phyloP scores from a whole-genome alignment of 2,888 invertebrate genomes.

The Drosophila algonquin region DNA sequence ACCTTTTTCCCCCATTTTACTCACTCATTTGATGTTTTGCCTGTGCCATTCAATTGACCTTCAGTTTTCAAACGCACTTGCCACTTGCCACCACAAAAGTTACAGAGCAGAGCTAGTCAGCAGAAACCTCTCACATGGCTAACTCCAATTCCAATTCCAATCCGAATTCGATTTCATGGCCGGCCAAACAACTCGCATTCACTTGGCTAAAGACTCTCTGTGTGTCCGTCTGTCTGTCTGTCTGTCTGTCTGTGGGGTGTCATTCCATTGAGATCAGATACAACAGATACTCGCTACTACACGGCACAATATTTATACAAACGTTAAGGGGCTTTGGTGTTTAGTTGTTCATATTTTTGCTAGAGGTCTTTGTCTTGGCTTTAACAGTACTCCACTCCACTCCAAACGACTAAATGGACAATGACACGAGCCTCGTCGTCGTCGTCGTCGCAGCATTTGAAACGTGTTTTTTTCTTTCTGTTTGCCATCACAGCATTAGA shows the following conservation, averaged over 20 bases:
- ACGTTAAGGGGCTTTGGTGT: slow-evolving; percentile 71
- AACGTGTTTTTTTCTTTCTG: slow-evolving; percentile 61
- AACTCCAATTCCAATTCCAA: slow-evolving; percentile 19
- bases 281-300: slow-evolving; percentile 54
- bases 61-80: slow-evolving; percentile 56
- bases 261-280: slow-evolving; percentile 61
- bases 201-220: slow-evolving; percentile 49
- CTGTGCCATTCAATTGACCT: slow-evolving; percentile 72
- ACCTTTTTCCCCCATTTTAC: background rate
- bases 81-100: slow-evolving; percentile 32
- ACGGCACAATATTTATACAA: slow-evolving; percentile 32
- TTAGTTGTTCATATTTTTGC: slow-evolving; percentile 36
- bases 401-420: slow-evolving; percentile 50
- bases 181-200: slow-evolving; percentile 73
- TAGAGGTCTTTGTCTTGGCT: slow-evolving; percentile 74
- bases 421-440: slow-evolving; percentile 67
- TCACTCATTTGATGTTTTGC: background rate
- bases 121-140: slow-evolving; percentile 35
- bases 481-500: slow-evolving; percentile 45
- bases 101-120: slow-evolving; percentile 10
- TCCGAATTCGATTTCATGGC: slow-evolving; percentile 74
- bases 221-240: slow-evolving; percentile 29
- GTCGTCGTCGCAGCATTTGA: slow-evolving; percentile 49
- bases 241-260: slow-evolving; percentile 61
- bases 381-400: slow-evolving; percentile 32